Evolutionary conservation across 2,888 invertebrate genomes (phyloP).

Genomic region (Tetrapedia diversipes): DNA sequence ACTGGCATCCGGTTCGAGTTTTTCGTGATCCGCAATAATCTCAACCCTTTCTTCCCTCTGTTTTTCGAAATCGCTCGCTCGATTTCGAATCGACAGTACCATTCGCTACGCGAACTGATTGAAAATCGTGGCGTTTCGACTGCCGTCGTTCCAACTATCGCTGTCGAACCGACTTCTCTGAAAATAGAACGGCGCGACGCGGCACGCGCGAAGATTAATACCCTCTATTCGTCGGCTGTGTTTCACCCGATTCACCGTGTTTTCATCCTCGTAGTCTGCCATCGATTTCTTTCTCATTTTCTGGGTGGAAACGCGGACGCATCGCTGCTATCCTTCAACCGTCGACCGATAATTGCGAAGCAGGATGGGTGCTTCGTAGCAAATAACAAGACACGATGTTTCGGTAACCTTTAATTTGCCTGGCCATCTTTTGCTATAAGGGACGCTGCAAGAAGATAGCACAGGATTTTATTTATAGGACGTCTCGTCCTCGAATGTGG

Average conservation of each 20-base stretch:
- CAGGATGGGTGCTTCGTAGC: not conserved
- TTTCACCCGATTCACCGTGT: not conserved
- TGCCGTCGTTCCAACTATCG: not conserved
- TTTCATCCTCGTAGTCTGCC: not conserved
- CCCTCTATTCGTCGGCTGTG: not conserved
- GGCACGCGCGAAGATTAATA: not conserved
- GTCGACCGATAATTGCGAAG: too few relatives aligned
- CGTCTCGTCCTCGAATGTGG: too few relatives aligned
- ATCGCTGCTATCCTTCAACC: too few relatives aligned
- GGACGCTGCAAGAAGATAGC: not conserved
- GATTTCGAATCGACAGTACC: too few relatives aligned
- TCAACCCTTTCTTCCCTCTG: constrained; percentile 11
- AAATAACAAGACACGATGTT: not conserved
- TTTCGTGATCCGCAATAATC: constrained; percentile 48
- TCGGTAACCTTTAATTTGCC: not conserved
- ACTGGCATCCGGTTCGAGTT: constrained; percentile 48
- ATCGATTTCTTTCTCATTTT: not conserved
- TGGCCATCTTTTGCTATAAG: not conserved
- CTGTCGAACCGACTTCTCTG: not conserved
- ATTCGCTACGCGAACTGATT: too few relatives aligned
- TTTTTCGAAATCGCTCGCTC: not conserved
- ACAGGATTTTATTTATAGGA: not conserved
- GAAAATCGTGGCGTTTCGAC: too few relatives aligned
- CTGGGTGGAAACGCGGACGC: too few relatives aligned
- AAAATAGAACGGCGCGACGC: constrained; percentile 10